Evolutionary conservation across 2,888 invertebrate species (phyloP), one percentile per base, ranked within the genome.

Genomic region (Iphiclides podalirius): DNA sequence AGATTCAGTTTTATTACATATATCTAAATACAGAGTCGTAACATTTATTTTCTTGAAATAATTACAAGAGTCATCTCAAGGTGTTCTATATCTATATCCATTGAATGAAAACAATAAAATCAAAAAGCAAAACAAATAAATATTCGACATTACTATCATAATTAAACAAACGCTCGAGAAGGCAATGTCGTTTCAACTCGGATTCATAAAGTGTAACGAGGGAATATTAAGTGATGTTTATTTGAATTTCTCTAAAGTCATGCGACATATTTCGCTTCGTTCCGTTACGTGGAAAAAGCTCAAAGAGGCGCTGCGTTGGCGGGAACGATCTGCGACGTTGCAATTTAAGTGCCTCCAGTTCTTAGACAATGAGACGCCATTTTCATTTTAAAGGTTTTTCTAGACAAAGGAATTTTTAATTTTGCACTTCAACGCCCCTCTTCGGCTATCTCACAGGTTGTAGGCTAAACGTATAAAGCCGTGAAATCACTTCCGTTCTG

Each of bases 241-340:
- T 31, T 4, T 31, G 3, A 12, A 31, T 64, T 57, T 61, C 58
- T 63, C 64, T 58, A 53, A 57, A 53, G 47, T 48, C 45, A 20
- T 28, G 23, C 44, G 26, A 44, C 37, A 44, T 49, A 39, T 49
- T 33, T 48, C 43, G 11, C 15, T 38, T 35, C 2, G n/a, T n/a
- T n/a, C n/a, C 26, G 15, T 33, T 34, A 44, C 16, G n/a, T 13
- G 36, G 15, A 13, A 26, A 26, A 17, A 39, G 38, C 34, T 43
- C 15, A 40, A 13, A 12, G 17, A 12, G 31, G 23, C 23, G 39
- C 31, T 14, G 23, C 20, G 23, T 11, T 17, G 16, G 13, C 9
- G n/a, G 14, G 16, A 38, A 14, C 42, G 38, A 11, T 31, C 36
- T 41, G 26, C 37, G 33, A 34, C 49, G 34, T 38, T 16, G 43